A percentile compares a stretch with the other conserved stretches of the same genome.
These are phyloP conservation scores for Lontra canadensis DNA, from an alignment of 2,113 vertebrate species.

Conservation along the genomic window DNA sequence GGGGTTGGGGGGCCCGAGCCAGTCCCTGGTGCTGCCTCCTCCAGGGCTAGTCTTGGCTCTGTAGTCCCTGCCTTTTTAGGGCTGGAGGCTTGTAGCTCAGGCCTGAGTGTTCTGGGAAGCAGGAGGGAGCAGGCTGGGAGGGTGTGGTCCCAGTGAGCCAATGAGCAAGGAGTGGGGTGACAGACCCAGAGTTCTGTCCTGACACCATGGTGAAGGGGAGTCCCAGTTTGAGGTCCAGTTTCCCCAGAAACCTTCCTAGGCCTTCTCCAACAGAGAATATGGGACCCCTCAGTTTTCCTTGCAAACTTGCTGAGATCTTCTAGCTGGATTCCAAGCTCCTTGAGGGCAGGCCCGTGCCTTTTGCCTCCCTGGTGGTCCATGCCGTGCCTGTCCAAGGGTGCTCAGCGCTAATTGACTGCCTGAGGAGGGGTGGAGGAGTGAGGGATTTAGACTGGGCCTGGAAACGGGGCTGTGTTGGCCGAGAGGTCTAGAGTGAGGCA, in stretches of 20 bases:
- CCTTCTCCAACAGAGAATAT: not conserved
- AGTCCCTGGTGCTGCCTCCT: constrained; percentile 33
- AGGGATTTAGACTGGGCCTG: not conserved
- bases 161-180: no score
- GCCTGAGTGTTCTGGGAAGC: not conserved
- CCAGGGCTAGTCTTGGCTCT: not conserved
- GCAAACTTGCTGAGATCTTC: not conserved
- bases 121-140: not conserved
- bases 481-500: not conserved
- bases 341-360: not conserved
- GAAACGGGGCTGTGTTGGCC: not conserved
- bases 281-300: not conserved
- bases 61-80: constrained; percentile 86
- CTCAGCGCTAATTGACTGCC: no score
- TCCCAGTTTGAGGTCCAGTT: not conserved
- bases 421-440: not conserved
- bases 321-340: not conserved
- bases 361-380: not conserved
- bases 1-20: not conserved
- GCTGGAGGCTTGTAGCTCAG: constrained; percentile 60
- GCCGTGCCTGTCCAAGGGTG: not conserved
- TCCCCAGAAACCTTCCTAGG: not conserved
- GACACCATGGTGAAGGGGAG: not conserved
- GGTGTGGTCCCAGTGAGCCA: not conserved
- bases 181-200: not conserved